Percentiles rank a stretch among this genome's conserved stretches.
Conservation (phyloP, 2,888 invertebrate species). For the Lasioglossum zephyrum region DNA sequence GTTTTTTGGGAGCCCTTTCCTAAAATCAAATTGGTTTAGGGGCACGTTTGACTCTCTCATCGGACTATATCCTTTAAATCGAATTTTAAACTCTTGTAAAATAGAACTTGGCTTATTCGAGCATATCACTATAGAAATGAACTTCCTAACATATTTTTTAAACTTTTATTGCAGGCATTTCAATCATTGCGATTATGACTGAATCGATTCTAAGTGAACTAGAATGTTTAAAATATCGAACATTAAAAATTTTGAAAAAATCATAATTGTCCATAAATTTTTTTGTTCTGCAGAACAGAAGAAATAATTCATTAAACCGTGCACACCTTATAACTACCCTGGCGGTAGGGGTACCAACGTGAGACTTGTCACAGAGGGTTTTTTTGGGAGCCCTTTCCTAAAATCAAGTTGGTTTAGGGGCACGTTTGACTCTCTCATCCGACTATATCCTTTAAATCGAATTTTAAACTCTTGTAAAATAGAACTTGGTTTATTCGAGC, state of each 20-base stretch:
- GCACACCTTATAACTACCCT: neutral
- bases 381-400: neutral
- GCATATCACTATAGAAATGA: neutral
- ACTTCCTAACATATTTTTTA: neutral
- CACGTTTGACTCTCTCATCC: too few species aligned
- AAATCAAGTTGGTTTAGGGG: neutral
- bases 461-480: too few species aligned
- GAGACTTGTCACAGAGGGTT: neutral
- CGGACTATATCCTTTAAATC: too few species aligned
- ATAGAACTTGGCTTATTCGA: neutral
- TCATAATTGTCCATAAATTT: neutral
- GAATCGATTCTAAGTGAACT: too few species aligned
- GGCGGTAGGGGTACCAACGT: neutral
- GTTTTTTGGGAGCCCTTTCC: neutral
- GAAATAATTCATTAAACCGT: neutral
- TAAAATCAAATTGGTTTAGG: neutral
- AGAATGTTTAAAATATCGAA: neutral
- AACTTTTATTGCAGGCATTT: too few species aligned
- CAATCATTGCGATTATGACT: too few species aligned
- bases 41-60: too few species aligned
- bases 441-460: too few species aligned
- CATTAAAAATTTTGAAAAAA: neutral
- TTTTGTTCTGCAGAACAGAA: neutral
- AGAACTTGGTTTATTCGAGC: neutral
- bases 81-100: too few species aligned